phyloP scores from a whole-genome alignment of 2,797 vertebrate genomes.

The Varecia variegata region DNA sequence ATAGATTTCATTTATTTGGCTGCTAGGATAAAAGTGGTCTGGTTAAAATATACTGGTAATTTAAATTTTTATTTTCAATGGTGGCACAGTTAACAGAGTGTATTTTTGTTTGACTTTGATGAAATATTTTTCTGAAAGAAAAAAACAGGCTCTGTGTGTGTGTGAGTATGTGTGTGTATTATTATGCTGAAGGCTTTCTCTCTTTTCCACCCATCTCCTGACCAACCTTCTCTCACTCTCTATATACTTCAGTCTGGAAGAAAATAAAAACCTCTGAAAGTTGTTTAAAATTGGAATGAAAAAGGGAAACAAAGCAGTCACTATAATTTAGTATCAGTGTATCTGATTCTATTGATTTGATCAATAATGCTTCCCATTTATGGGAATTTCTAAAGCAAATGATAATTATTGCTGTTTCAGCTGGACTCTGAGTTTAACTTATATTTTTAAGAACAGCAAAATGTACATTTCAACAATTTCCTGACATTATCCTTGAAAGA shows the following conservation, averaged over 20 bases:
- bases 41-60: neutral
- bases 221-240: neutral
- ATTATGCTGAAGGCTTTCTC: neutral
- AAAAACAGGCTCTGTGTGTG: neutral
- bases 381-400: neutral
- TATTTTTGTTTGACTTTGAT: conserved; percentile 6
- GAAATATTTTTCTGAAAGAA: conserved; percentile 8
- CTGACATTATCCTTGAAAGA: neutral
- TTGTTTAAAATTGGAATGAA: neutral
- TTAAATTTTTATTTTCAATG: conserved; percentile 29
- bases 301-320: neutral
- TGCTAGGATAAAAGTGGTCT: neutral
- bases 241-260: neutral
- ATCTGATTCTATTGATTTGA: neutral
- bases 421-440: neutral
- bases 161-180: neutral
- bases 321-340: neutral
- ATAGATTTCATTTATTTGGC: neutral
- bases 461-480: conserved; percentile 9
- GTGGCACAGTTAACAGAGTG: neutral
- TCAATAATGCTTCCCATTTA: neutral
- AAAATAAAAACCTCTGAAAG: neutral
- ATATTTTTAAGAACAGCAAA: conserved; percentile 16
- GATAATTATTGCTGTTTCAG: neutral
- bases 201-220: neutral